Evolutionary conservation across 2,113 vertebrate species (phyloP).

Genomic region (Saiga tatarica): DNA sequence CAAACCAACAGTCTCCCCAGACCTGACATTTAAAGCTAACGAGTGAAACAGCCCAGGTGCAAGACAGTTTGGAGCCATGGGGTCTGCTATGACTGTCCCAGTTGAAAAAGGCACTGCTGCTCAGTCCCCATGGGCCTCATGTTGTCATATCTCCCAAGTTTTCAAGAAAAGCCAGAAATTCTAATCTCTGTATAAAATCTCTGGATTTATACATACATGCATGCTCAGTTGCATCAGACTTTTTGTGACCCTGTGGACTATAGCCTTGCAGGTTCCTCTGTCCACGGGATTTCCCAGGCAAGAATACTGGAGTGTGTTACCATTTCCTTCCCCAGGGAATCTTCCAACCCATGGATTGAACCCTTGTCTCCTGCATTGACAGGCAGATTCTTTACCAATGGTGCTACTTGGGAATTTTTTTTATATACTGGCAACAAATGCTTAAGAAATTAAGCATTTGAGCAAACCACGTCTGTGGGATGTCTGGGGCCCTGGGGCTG

Average conservation of each 20-base stretch:
- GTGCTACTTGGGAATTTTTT: background rate
- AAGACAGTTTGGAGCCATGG: too few relatives aligned
- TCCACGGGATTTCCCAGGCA: background rate
- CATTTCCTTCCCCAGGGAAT: background rate
- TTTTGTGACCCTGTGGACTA: background rate
- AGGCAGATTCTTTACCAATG: background rate
- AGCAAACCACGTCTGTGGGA: background rate
- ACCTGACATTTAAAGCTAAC: background rate
- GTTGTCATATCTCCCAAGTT: background rate
- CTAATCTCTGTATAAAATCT: background rate
- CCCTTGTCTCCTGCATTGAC: background rate
- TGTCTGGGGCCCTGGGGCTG: background rate
- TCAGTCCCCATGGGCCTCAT: background rate
- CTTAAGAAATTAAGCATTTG: background rate
- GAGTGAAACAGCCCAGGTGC: background rate
- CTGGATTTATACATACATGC: background rate
- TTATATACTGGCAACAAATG: background rate
- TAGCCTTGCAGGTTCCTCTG: background rate
- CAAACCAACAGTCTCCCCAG: background rate
- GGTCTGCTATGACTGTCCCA: fast-evolving
- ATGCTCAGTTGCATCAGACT: background rate
- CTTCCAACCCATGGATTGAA: background rate
- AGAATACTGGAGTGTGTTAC: background rate
- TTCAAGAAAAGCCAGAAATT: background rate
- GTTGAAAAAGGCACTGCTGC: fast-evolving